Percentiles rank a stretch among this genome's conserved stretches.
These are phyloP conservation scores for Drosophila seclusa DNA, from an alignment of 2,888 invertebrate genomes.

Conservation along the genomic window DNA sequence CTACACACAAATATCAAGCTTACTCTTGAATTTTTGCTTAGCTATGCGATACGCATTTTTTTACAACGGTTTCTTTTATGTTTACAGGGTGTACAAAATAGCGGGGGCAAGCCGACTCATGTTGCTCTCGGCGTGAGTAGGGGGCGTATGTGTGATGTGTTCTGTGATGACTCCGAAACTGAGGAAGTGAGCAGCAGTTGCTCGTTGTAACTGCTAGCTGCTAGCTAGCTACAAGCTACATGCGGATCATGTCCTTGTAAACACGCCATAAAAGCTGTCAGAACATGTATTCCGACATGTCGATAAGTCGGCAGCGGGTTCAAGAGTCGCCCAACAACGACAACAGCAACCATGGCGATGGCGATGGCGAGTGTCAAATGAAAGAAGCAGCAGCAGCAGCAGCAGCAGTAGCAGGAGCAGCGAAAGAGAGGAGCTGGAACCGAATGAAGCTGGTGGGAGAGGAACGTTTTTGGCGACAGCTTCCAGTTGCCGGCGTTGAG, in stretches of 20 bases:
- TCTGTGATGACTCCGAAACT: slow-evolving; percentile 15
- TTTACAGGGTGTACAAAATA: slow-evolving; percentile 1
- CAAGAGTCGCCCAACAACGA: slow-evolving; percentile 53
- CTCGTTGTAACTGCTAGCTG: slow-evolving; percentile 35
- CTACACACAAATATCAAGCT: not conserved
- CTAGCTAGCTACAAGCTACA: slow-evolving; percentile 58
- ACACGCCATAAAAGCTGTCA: slow-evolving; percentile 79
- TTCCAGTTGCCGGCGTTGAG: slow-evolving; percentile 21
- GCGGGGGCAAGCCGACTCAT: slow-evolving; percentile 6
- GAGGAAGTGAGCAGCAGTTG: slow-evolving; percentile 12
- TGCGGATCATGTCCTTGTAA: slow-evolving; percentile 80
- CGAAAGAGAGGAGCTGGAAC: not conserved
- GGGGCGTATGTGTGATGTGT: slow-evolving; percentile 54
- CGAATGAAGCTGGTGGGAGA: slow-evolving; percentile 2
- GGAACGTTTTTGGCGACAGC: slow-evolving; percentile 52
- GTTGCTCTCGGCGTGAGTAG: slow-evolving; percentile 27
- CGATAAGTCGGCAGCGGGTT: slow-evolving; percentile 76
- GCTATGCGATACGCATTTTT: not conserved
- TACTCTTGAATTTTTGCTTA: not conserved
- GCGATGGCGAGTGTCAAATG: slow-evolving; percentile 62
- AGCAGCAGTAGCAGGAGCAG: not conserved
- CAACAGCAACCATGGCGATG: slow-evolving; percentile 4
- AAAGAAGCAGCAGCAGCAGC: slow-evolving; percentile 23
- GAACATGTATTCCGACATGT: slow-evolving; percentile 78
- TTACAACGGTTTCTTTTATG: not conserved